Evolutionary conservation across 2,888 invertebrate genomes (phyloP), one percentile per base, ranked within the genome.

Genomic region (Andricus curvator): DNA sequence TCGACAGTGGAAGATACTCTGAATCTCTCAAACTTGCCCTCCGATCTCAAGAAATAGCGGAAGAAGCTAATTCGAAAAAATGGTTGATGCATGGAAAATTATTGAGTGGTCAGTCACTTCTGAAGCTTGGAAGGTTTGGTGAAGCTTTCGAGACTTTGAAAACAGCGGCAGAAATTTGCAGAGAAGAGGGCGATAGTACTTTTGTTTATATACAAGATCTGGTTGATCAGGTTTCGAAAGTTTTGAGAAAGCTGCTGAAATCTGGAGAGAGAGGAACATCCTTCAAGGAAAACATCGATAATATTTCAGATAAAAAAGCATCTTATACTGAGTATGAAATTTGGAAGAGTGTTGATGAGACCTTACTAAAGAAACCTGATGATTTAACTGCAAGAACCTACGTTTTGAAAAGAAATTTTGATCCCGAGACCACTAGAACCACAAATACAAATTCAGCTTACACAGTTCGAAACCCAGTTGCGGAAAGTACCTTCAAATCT

Each of bases 61-160:
- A 81, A 1, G 80, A 85, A 25, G 88, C 81, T 0, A 79, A 82
- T 9, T 89, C 89, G 0, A 83, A 81, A 33, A 92, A 91, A 82
- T 92, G 92, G 92, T 76, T 84, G 29, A 77, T 90, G 5, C 84
- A 89, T 41, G 90, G 89, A 0, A 85, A 86, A 11, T 78, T 92
- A n/a, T 81, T 92, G 8, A 56, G 74, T 17, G 92, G 89, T 13
- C 90, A 91, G 65, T 82, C 86, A 11, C 79, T 91, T 48, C 81
- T 89, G 2, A 88, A 88, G 44, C 79, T 90, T 1, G 89, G 88
- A 3, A 84, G 88, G n/a, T 86, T 88, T 76, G 83, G 79, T 4
- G 91, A 91, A 29, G 87, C 90, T 0, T 74, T 89, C 0, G 84
- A 82, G 15, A 82, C 85, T 5, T 81, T 92, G 9, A 85, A 80